Conservation (phyloP, 2,888 invertebrate genomes). For the Erebia aethiops region DNA sequence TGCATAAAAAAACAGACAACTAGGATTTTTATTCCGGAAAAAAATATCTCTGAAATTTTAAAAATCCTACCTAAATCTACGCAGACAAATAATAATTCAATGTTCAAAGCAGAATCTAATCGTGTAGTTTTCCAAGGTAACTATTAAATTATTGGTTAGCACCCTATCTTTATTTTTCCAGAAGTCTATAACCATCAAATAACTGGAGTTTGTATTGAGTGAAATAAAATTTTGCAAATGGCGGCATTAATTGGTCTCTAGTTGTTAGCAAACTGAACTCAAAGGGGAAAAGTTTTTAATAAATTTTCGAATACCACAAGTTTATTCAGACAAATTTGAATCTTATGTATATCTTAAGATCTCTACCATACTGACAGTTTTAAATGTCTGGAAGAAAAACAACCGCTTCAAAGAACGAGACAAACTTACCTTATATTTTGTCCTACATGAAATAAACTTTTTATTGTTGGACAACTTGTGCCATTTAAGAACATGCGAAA, state of each 20-base stretch:
- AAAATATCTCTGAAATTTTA: no score
- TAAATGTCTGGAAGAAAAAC: conserved; percentile 37
- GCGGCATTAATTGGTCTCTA: conserved; percentile 73
- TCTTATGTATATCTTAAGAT: conserved; percentile 63
- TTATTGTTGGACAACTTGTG: no score
- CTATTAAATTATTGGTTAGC: neutral
- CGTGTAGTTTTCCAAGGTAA: neutral
- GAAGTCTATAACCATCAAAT: conserved; percentile 63
- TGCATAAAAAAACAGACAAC: no score
- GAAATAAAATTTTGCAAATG: conserved; percentile 78
- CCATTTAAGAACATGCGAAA: no score
- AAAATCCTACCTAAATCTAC: no score
- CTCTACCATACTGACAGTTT: conserved; percentile 24
- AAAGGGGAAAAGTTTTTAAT: conserved; percentile 80
- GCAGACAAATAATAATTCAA: no score
- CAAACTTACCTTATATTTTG: no score
- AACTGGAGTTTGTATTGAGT: conserved; percentile 73
- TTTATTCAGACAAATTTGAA: conserved; percentile 63
- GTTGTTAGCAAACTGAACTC: conserved; percentile 78
- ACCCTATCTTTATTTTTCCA: neutral
- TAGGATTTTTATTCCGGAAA: no score
- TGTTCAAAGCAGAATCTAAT: no score
- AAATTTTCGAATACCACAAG: conserved; percentile 73
- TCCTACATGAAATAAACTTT: no score
- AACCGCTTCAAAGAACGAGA: neutral